A percentile compares a stretch with the other conserved stretches of the same genome.
Conservation (phyloP, 2,888 invertebrate genomes). For the Ophion ellenae region DNA sequence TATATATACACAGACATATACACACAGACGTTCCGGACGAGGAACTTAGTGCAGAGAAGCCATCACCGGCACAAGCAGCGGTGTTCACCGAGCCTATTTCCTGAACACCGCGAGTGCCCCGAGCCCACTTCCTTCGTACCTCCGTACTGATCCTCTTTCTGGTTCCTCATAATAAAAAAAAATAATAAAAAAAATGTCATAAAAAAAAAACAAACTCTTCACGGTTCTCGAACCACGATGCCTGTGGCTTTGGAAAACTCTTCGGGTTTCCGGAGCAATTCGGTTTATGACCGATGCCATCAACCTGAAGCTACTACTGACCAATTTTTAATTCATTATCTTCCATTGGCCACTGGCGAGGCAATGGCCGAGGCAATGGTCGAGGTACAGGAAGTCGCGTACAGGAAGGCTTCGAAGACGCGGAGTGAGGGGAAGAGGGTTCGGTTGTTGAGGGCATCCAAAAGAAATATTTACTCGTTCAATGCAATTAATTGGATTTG, state of each 20-base stretch:
- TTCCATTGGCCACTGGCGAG: background rate
- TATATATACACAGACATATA: background rate
- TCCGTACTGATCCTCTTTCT: conserved; percentile 42
- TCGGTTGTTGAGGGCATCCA: too few species aligned
- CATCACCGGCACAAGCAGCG: conserved; percentile 33
- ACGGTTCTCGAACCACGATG: conserved; percentile 26
- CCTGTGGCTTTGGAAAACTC: conserved; percentile 10
- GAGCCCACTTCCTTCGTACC: conserved; percentile 51
- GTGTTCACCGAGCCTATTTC: conserved; percentile 61
- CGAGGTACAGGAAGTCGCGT: too few species aligned
- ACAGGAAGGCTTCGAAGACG: too few species aligned
- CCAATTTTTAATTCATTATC: background rate
- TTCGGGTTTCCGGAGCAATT: conserved; percentile 8
- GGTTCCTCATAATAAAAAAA: conserved; percentile 28
- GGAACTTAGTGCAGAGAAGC: conserved; percentile 31
- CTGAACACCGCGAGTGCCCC: conserved; percentile 46
- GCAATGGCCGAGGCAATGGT: too few species aligned
- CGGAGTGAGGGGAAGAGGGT: too few species aligned
- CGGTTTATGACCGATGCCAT: background rate
- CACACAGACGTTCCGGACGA: conserved; percentile 39
- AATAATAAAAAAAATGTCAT: background rate
- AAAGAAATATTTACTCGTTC: too few species aligned
- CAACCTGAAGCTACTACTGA: background rate
- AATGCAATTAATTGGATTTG: too few species aligned
- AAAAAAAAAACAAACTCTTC: conserved; percentile 15